These are phyloP conservation scores for Bos indicus DNA, from an alignment of 2,113 vertebrate species.

Conservation along the genomic window DNA sequence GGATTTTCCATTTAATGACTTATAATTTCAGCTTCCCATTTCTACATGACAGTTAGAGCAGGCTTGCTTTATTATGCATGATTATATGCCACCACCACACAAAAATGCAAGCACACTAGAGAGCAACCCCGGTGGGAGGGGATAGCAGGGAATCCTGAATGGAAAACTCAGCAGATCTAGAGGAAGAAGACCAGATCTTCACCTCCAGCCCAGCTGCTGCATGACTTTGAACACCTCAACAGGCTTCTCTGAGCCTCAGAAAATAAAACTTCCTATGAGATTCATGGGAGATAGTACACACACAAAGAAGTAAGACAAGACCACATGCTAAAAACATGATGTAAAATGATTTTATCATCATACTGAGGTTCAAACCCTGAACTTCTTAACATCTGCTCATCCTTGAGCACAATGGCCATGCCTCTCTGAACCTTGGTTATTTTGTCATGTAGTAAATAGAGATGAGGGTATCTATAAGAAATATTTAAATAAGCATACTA, in stretches of 20 bases:
- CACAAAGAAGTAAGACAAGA: not conserved
- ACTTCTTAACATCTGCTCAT: not conserved
- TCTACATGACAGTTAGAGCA: not conserved
- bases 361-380: not conserved
- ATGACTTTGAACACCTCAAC: not conserved
- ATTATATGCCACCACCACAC: not conserved
- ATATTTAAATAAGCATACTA: not conserved
- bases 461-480: not conserved
- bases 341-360: not conserved
- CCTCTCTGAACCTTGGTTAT: not conserved
- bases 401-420: not conserved
- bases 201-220: not conserved
- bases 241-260: not conserved
- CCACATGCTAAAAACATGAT: not conserved
- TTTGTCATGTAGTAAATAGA: not conserved
- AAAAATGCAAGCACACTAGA: not conserved
- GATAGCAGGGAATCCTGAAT: not conserved
- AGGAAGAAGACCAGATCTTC: not conserved
- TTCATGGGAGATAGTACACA: not conserved
- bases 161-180: not conserved
- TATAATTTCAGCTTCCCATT: conserved; percentile 60
- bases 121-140: not conserved
- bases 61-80: not conserved
- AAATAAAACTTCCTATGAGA: not conserved
- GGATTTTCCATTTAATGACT: conserved; percentile 51